Evolutionary conservation across 2,113 vertebrate species (phyloP).

Genomic region (Leptosomus discolor): DNA sequence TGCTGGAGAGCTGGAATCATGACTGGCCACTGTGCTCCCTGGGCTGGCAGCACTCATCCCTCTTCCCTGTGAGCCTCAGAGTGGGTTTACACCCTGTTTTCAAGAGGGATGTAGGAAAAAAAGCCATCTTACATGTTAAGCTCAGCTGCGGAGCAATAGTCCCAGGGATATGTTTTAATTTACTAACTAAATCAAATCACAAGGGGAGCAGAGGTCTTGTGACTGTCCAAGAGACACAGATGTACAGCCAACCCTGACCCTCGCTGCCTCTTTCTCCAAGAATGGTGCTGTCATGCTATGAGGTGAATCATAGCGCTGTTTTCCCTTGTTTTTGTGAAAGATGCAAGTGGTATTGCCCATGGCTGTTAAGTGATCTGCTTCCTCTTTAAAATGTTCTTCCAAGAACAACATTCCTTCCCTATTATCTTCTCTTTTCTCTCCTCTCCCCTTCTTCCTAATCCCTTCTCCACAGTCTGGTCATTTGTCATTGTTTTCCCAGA

Average conservation of each 20-base stretch:
- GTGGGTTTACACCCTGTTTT: background rate
- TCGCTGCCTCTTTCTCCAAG: background rate
- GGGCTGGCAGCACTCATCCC: background rate
- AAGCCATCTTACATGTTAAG: background rate
- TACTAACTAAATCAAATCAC: background rate
- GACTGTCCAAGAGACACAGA: background rate
- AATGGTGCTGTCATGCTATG: background rate
- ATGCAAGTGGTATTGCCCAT: slow-evolving; percentile 5
- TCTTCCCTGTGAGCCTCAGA: background rate
- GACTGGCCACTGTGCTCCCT: background rate
- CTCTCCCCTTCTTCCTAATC: slow-evolving; percentile 1
- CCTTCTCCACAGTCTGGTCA: background rate
- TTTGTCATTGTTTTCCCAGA: slow-evolving; percentile 13
- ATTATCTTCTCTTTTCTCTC: slow-evolving; percentile 32
- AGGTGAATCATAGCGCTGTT: background rate
- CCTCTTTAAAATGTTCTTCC: slow-evolving; percentile 30
- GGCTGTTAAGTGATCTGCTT: slow-evolving; percentile 34
- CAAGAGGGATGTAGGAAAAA: background rate
- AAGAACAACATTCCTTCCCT: slow-evolving; percentile 46
- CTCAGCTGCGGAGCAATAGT: background rate
- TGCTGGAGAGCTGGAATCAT: background rate
- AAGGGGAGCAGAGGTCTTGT: background rate
- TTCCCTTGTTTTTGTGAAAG: slow-evolving; percentile 14
- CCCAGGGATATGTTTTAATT: background rate
- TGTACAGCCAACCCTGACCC: background rate